phyloP scores from a whole-genome alignment of 2,113 vertebrate genomes.

The Corythornis madagascariensis region DNA sequence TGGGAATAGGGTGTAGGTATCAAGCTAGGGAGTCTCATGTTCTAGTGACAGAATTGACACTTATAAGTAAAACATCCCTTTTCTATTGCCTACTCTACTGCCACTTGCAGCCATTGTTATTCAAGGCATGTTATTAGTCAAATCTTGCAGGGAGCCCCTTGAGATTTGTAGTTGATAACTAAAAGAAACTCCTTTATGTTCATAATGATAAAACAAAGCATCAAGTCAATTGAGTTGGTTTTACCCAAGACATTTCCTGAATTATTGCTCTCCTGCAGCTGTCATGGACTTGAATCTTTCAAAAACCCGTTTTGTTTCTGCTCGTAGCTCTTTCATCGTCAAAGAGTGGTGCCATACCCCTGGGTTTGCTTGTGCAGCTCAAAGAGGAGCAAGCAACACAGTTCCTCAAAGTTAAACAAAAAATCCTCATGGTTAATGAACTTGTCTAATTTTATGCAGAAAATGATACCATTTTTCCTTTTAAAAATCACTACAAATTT shows the following conservation, averaged over 20 bases:
- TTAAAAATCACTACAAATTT: slow-evolving; percentile 42
- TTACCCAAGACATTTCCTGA: slow-evolving; percentile 71
- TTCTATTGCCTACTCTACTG: neutral
- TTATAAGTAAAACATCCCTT: neutral
- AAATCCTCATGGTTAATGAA: slow-evolving; percentile 61
- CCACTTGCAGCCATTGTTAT: slow-evolving; percentile 58
- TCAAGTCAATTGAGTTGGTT: slow-evolving; percentile 54
- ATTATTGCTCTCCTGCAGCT: slow-evolving; percentile 67
- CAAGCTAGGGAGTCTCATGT: neutral
- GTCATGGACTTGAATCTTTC: slow-evolving; percentile 68
- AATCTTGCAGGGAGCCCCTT: slow-evolving; percentile 50
- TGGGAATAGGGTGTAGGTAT: neutral
- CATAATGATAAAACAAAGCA: slow-evolving; percentile 76
- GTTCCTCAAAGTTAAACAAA: slow-evolving; percentile 64
- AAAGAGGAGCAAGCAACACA: neutral
- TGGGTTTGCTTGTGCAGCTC: slow-evolving; percentile 62
- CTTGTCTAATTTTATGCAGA: slow-evolving; percentile 72
- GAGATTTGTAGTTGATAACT: slow-evolving; percentile 71
- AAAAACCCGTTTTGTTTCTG: slow-evolving; percentile 73
- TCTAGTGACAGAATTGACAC: neutral
- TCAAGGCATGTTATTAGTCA: slow-evolving; percentile 49
- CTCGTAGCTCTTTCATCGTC: slow-evolving; percentile 26
- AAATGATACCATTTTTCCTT: slow-evolving; percentile 39
- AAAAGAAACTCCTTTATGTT: slow-evolving; percentile 76
- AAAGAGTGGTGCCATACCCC: slow-evolving; percentile 47